Percentiles rank a stretch among this genome's conserved stretches.
phyloP scores from a whole-genome alignment of 2,113 vertebrate species.

The Scopus umbretta region DNA sequence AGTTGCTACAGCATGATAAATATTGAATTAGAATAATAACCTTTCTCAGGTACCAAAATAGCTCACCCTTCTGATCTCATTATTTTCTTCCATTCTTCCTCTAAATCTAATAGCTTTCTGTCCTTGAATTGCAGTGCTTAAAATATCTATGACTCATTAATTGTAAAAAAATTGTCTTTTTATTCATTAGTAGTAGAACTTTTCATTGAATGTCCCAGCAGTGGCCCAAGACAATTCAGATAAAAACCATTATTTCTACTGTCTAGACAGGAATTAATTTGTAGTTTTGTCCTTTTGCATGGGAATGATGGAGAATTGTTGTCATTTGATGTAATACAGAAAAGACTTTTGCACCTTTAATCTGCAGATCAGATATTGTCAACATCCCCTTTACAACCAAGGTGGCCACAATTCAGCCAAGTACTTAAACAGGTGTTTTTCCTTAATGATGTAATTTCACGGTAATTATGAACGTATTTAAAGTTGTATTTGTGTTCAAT shows the following conservation, averaged over 20 bases:
- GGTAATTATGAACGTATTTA: background rate
- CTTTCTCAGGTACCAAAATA: conserved; percentile 28
- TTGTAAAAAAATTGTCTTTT: conserved; percentile 36
- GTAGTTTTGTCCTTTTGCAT: conserved; percentile 20
- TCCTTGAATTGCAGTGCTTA: conserved; percentile 27
- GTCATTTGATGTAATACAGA: background rate
- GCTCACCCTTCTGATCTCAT: conserved; percentile 49
- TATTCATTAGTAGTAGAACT: conserved; percentile 48
- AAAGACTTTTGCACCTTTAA: background rate
- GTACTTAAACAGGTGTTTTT: background rate
- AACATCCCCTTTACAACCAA: background rate
- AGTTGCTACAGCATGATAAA: background rate
- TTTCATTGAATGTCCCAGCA: conserved; percentile 35
- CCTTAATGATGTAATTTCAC: background rate
- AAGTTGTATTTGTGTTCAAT: background rate
- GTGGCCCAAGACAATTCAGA: conserved; percentile 38
- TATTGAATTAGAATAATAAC: conserved; percentile 46
- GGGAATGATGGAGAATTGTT: conserved; percentile 1
- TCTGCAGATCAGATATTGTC: background rate
- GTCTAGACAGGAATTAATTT: conserved; percentile 48
- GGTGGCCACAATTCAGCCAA: background rate
- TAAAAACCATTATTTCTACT: conserved; percentile 28
- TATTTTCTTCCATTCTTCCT: conserved; percentile 45
- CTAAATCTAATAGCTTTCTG: conserved; percentile 35
- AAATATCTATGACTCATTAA: conserved; percentile 62